Conservation (phyloP, 2,113 vertebrate genomes). For the Puma concolor region DNA sequence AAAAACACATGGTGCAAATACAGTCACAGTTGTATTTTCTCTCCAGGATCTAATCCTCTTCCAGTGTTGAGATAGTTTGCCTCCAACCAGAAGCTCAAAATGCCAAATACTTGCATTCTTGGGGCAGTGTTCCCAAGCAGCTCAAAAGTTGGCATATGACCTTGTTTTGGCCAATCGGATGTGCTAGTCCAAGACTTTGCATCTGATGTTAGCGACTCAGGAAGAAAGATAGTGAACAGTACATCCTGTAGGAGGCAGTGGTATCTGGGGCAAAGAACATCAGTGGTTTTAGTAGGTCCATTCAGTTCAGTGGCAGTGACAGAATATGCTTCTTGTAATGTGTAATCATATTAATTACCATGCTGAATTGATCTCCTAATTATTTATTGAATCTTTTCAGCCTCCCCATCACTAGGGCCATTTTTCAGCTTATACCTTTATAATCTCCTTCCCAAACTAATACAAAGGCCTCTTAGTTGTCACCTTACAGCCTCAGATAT, state of each 20-base stretch:
- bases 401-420: background rate
- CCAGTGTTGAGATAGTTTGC: background rate
- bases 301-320: background rate
- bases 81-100: slow-evolving; percentile 1
- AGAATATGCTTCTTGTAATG: background rate
- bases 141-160: background rate
- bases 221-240: background rate
- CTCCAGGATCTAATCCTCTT: background rate
- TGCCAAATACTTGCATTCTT: background rate
- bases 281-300: background rate
- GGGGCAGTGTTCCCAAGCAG: background rate
- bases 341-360: background rate
- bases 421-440: background rate
- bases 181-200: background rate
- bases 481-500: background rate
- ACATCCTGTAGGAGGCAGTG: background rate
- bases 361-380: background rate
- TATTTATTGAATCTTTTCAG: background rate
- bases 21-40: background rate
- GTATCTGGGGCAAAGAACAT: background rate
- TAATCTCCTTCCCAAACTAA: background rate
- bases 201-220: background rate
- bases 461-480: background rate
- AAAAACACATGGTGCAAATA: background rate
- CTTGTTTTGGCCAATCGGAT: background rate